Evolutionary conservation across 2,797 vertebrate species (phyloP).

Genomic region (Megaceryle alcyon): DNA sequence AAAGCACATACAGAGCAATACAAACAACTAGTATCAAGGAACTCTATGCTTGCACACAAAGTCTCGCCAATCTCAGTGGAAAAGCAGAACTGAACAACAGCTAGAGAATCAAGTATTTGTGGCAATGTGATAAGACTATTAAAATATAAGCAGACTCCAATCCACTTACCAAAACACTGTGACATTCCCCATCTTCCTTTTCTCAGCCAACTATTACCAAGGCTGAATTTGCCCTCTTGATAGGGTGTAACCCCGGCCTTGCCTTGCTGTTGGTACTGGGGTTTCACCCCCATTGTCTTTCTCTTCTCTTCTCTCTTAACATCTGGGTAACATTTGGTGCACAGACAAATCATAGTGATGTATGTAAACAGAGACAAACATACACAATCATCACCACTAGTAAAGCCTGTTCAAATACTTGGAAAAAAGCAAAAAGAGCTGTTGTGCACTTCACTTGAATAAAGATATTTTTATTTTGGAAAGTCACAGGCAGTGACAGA

Average conservation of each 20-base stretch:
- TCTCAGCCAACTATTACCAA: slow-evolving; percentile 17
- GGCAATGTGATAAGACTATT: not conserved
- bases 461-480: not conserved
- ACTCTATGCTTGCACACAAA: not conserved
- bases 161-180: slow-evolving; percentile 6
- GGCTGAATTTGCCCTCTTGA: slow-evolving; percentile 11
- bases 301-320: slow-evolving; percentile 21
- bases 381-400: slow-evolving; percentile 5
- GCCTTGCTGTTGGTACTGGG: not conserved
- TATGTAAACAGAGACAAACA: slow-evolving; percentile 41
- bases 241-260: slow-evolving; percentile 1
- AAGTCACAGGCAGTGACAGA: slow-evolving; percentile 36
- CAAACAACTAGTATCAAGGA: not conserved
- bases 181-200: slow-evolving; percentile 5
- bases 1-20: not conserved
- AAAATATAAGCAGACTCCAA: slow-evolving; percentile 7
- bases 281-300: not conserved
- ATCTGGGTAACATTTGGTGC: slow-evolving; percentile 6
- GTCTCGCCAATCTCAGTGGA: not conserved
- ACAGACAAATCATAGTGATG: not conserved
- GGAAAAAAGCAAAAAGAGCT: not conserved
- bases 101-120: not conserved
- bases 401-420: slow-evolving; percentile 5
- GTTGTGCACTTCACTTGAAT: not conserved
- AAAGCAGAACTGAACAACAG: slow-evolving; percentile 2